Percentiles rank a stretch among this genome's conserved stretches.
phyloP scores from a whole-genome alignment of 2,113 vertebrate genomes.

The Nesoenas mayeri region DNA sequence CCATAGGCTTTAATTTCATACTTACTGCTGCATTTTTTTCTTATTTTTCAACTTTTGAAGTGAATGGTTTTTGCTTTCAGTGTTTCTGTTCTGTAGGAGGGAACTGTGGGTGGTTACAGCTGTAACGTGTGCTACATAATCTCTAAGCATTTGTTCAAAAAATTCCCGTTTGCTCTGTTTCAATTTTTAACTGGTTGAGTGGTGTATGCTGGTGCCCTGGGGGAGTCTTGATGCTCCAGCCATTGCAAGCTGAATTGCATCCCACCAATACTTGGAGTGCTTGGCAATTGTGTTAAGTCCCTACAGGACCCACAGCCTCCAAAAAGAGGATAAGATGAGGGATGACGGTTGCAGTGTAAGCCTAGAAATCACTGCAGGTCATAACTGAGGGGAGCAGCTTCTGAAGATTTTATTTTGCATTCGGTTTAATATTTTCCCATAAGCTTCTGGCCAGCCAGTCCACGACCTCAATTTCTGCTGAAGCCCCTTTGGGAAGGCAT shows the following conservation, averaged over 20 bases:
- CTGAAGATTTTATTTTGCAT: neutral
- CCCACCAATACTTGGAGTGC: neutral
- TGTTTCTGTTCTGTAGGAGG: constrained; percentile 67
- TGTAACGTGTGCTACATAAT: constrained; percentile 60
- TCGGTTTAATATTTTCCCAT: neutral
- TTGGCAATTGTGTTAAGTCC: neutral
- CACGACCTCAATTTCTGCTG: neutral
- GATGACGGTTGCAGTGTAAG: neutral
- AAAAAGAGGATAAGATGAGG: neutral
- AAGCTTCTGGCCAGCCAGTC: neutral
- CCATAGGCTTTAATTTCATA: constrained; percentile 14
- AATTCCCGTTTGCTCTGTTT: constrained; percentile 2
- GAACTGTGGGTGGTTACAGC: constrained; percentile 67
- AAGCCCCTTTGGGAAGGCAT: neutral
- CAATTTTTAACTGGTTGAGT: constrained; percentile 54
- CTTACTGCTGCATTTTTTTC: constrained; percentile 32
- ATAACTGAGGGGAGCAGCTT: neutral
- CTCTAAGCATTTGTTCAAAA: constrained; percentile 52
- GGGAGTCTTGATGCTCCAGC: neutral
- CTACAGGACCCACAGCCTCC: neutral
- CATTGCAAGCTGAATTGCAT: neutral
- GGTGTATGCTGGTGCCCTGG: neutral
- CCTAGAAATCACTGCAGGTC: neutral
- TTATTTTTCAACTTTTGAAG: constrained; percentile 54
- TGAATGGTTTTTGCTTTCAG: constrained; percentile 56